Evolutionary conservation across 23 tunicate species (phyloP).

Genomic region (Corella eumyota): DNA sequence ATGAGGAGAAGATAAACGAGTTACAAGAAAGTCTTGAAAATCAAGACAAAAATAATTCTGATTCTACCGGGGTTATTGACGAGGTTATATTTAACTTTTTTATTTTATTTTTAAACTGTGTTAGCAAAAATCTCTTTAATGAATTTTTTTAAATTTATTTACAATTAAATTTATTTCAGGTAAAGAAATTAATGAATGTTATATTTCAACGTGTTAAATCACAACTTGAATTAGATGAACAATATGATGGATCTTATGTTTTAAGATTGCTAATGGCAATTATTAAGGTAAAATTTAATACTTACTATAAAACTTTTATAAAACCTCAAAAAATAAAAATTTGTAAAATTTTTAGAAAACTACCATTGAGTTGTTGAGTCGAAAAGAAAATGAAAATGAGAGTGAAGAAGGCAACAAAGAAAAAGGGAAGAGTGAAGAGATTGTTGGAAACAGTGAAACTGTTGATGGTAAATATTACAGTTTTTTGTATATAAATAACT

Average conservation of each 20-base stretch:
- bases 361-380: slow-evolving; percentile 1
- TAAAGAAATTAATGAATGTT: slow-evolving; percentile 63
- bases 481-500: no score
- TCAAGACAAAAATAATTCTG: neutral
- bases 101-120: no score
- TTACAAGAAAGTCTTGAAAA: slow-evolving; percentile 17
- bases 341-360: neutral
- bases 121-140: no score
- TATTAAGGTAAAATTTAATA: slow-evolving; percentile 50
- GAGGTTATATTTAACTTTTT: no score
- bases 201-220: slow-evolving; percentile 47
- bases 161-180: slow-evolving; percentile 43
- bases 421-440: no score
- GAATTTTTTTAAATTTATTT: no score
- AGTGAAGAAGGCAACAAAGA: slow-evolving; percentile 1
- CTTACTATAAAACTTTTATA: neutral
- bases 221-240: slow-evolving; percentile 31
- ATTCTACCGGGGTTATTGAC: no score
- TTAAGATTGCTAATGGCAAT: slow-evolving; percentile 20
- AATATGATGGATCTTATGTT: slow-evolving; percentile 40
- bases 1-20: slow-evolving; percentile 45
- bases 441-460: no score
- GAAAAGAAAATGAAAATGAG: neutral
- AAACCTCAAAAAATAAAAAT: neutral
- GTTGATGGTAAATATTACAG: no score